Percentiles rank a stretch among this genome's conserved stretches.
These are phyloP conservation scores for Philaethria dido DNA, from an alignment of 2,888 invertebrate genomes.

Conservation along the genomic window DNA sequence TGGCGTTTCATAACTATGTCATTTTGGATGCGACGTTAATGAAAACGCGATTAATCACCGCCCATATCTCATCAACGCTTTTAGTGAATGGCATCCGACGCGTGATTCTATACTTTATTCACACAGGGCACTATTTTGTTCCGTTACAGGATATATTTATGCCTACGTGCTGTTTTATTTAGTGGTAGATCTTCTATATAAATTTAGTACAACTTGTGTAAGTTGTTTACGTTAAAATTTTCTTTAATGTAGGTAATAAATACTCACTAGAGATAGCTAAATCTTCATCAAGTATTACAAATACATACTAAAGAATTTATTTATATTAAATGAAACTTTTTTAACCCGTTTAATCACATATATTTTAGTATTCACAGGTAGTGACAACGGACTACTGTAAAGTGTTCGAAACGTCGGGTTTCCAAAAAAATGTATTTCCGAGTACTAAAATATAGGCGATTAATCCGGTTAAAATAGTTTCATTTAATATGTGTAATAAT, in stretches of 20 bases:
- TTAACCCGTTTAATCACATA: too few species aligned
- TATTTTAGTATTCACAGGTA: too few species aligned
- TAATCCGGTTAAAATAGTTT: too few species aligned
- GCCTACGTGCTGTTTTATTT: not conserved
- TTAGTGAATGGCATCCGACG: constrained; percentile 60
- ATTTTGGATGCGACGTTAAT: constrained; percentile 78
- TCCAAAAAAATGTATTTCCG: too few species aligned
- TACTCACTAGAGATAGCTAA: too few species aligned
- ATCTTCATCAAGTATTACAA: too few species aligned
- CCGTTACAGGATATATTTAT: constrained; percentile 41
- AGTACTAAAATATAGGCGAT: too few species aligned
- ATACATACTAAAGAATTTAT: not conserved
- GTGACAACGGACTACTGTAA: too few species aligned
- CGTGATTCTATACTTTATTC: constrained; percentile 64
- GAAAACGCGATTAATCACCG: constrained; percentile 76
- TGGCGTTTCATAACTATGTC: constrained; percentile 81
- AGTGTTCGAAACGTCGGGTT: too few species aligned
- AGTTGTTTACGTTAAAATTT: not conserved
- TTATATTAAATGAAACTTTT: too few species aligned
- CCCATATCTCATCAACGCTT: constrained; percentile 59
- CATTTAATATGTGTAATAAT: too few species aligned
- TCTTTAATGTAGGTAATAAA: not conserved
- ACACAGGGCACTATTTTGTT: constrained; percentile 48
- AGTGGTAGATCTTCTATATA: not conserved
- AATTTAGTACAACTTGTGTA: not conserved